phyloP scores from a whole-genome alignment of 2,113 vertebrate species.

The Phalacrocorax pelagicus region DNA sequence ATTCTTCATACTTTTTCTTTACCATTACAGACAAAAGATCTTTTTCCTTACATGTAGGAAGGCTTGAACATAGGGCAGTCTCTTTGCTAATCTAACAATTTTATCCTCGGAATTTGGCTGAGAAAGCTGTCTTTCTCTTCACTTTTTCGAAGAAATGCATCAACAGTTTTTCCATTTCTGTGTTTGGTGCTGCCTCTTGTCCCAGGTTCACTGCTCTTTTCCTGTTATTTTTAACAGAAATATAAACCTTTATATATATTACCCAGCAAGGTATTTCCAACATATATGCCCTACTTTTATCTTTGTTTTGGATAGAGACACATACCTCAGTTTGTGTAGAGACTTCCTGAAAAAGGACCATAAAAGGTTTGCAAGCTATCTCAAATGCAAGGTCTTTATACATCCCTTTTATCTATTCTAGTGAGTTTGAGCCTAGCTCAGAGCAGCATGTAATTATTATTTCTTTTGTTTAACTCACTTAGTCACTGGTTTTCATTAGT shows the following conservation, averaged over 20 bases:
- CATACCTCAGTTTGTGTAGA: neutral
- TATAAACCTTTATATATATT: neutral
- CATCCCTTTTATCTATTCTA: neutral
- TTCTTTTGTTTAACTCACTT: conserved; percentile 61
- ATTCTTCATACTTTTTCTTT: neutral
- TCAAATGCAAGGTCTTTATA: neutral
- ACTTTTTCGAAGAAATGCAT: neutral
- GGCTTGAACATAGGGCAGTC: neutral
- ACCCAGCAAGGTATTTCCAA: neutral
- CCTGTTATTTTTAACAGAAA: neutral
- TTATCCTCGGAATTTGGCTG: neutral
- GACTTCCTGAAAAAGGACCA: neutral
- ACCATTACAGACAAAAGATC: neutral
- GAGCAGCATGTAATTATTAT: conserved; percentile 41
- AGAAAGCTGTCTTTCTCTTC: neutral
- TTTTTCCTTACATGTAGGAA: neutral
- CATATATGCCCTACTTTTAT: neutral
- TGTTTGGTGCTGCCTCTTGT: neutral
- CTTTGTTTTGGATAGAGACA: neutral
- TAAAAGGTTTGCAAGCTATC: neutral
- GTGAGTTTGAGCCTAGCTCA: neutral
- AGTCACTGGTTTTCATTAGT: conserved; percentile 58
- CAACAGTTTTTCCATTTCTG: neutral
- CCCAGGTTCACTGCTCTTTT: neutral
- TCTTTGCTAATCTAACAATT: neutral